Conservation (phyloP, 1,140 invertebrate genomes). For the Anastrepha obliqua region DNA sequence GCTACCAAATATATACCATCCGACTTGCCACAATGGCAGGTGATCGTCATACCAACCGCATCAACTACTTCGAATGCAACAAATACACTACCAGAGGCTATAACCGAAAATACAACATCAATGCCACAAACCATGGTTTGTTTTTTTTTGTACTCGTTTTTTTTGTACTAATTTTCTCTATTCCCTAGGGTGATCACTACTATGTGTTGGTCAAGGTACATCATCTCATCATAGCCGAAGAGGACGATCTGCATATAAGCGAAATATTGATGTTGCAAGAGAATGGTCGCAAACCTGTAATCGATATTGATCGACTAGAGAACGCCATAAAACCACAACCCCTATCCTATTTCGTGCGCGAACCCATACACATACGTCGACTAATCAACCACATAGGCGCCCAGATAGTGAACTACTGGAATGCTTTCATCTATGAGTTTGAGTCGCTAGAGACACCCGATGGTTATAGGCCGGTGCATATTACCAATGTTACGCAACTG, state of each 20-base stretch:
- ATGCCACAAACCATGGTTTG: neutral
- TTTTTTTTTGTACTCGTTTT: neutral
- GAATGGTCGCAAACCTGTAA: constrained; percentile 59
- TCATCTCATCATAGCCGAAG: constrained; percentile 82
- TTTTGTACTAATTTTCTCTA: neutral
- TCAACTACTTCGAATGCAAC: neutral
- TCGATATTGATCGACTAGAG: constrained; percentile 58
- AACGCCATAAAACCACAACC: constrained; percentile 53
- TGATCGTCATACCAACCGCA: constrained; percentile 80
- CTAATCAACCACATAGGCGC: constrained; percentile 81
- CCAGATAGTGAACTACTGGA: constrained; percentile 84
- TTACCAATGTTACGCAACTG: constrained; percentile 63
- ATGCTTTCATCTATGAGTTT: constrained; percentile 85
- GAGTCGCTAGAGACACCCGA: constrained; percentile 83
- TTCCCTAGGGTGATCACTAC: constrained; percentile 76
- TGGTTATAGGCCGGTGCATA: constrained; percentile 60
- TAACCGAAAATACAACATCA: neutral
- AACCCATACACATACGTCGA: constrained; percentile 80
- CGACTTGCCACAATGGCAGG: constrained; percentile 85
- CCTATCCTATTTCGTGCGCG: constrained; percentile 74
- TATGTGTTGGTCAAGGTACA: constrained; percentile 85
- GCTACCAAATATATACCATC: constrained; percentile 84
- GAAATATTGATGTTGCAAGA: constrained; percentile 81
- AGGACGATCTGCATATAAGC: constrained; percentile 82
- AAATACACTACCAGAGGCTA: neutral